These are phyloP conservation scores for Clitarchus hookeri DNA, from an alignment of 2,888 invertebrate genomes.

Conservation along the genomic window DNA sequence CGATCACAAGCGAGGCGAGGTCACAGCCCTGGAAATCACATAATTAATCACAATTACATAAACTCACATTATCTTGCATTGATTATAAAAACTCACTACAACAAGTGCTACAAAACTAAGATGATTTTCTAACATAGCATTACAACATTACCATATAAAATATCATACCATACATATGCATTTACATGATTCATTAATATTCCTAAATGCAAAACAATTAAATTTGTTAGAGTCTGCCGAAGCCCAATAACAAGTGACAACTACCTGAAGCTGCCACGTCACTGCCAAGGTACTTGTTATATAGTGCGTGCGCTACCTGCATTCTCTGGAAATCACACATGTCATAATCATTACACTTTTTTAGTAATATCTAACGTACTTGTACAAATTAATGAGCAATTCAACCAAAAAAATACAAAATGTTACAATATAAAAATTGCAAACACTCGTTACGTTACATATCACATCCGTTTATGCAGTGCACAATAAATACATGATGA, in stretches of 20 bases:
- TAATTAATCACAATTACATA: neutral
- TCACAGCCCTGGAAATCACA: conserved; percentile 1
- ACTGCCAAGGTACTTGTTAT: neutral
- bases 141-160: neutral
- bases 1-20: neutral
- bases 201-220: neutral
- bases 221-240: neutral
- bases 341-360: neutral
- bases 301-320: neutral
- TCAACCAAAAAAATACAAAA: neutral
- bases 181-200: neutral
- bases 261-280: neutral
- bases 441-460: neutral
- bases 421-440: conserved; percentile 7
- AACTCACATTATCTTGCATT: neutral
- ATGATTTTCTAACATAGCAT: neutral
- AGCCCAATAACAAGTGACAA: neutral
- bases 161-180: neutral
- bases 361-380: neutral
- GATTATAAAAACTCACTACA: neutral
- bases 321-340: neutral
- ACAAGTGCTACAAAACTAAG: neutral
- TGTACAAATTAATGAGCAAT: neutral
- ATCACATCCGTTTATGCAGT: neutral
- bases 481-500: neutral